A percentile compares a stretch with the other conserved stretches of the same genome.
phyloP scores from a whole-genome alignment of 2,888 invertebrate genomes.

The Cataglyphis altisquamis region DNA sequence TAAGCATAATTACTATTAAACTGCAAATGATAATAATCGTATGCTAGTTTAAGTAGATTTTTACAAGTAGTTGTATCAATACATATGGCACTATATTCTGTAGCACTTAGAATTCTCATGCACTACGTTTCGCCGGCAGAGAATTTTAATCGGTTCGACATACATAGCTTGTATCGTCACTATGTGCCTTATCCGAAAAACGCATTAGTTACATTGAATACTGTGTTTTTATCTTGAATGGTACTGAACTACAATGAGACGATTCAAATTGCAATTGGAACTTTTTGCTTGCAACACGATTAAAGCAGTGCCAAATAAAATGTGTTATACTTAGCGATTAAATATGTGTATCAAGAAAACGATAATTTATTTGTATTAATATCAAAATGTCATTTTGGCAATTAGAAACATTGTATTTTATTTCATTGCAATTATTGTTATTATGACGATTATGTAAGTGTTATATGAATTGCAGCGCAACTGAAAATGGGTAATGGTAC shows the following conservation, averaged over 20 bases:
- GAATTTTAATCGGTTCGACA: constrained; percentile 31
- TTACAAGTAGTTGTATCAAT: constrained; percentile 31
- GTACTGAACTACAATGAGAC: background rate
- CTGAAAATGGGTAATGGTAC: constrained; percentile 34
- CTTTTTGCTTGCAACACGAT: background rate
- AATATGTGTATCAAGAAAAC: constrained; percentile 39
- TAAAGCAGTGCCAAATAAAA: constrained; percentile 41
- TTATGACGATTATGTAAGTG: background rate
- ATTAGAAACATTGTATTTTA: constrained; percentile 46
- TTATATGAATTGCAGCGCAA: constrained; percentile 1
- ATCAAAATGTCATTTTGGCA: constrained; percentile 51
- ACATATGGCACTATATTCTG: constrained; percentile 38
- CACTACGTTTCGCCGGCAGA: background rate
- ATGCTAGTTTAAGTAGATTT: constrained; percentile 39
- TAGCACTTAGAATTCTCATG: constrained; percentile 29
- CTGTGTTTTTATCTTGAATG: constrained; percentile 10
- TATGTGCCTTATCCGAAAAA: constrained; percentile 52
- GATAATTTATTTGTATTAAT: constrained; percentile 56
- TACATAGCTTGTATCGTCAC: constrained; percentile 36
- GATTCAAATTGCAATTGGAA: background rate
- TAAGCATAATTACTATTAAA: constrained; percentile 43
- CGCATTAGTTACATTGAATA: constrained; percentile 22
- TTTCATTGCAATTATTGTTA: constrained; percentile 14
- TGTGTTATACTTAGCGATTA: constrained; percentile 43
- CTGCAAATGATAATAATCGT: constrained; percentile 38